Evolutionary conservation across 2,888 invertebrate genomes (phyloP), one percentile per base, ranked within the genome.

Genomic region (Anoplius nigerrimus): DNA sequence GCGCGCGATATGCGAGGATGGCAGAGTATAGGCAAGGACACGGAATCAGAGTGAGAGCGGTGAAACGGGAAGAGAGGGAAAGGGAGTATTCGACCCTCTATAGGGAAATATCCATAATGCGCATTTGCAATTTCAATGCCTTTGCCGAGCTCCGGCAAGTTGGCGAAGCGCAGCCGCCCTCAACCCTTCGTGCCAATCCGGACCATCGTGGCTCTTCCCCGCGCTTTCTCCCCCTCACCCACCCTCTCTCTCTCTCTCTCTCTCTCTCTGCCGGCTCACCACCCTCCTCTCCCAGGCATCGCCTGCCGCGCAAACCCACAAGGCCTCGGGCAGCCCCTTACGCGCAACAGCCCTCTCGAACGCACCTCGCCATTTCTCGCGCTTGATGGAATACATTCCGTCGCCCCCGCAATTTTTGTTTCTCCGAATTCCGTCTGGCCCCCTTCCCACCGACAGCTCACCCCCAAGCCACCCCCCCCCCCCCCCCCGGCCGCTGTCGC

Each of bases 101-200:
- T 48, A 48, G 27, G 87, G 87, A 88, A 88, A 88, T 88, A 88
- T 88, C 87, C 88, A 88, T 88, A 88, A 88, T 88, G 87, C 87
- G 88, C 87, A 88, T 88, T 88, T 88, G 88, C 88, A 88, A 88
- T 88, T 88, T 88, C 88, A 88, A 88, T 88, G 87, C 82, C 82
- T 82, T n/a, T 80, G 83, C 79, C 82, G 79, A 80, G 76, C 79
- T 80, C 78, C 72, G 72, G 66, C 84, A 84, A 86, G 81, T 84
- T 84, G 84, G 78, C 81, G 81, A 76, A 79, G 79, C 77, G 78
- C 75, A 76, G 75, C 68, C 75, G 74, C 78, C 80, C 80, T 66
- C 74, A 63, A 75, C 75, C 77, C 77, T 75, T 56, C 74, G 68
- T 62, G 65, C 74, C 75, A 74, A 73, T 71, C 68, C 77, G 68